phyloP scores from a whole-genome alignment of 2,113 vertebrate species.

The Oceanodroma tethys region DNA sequence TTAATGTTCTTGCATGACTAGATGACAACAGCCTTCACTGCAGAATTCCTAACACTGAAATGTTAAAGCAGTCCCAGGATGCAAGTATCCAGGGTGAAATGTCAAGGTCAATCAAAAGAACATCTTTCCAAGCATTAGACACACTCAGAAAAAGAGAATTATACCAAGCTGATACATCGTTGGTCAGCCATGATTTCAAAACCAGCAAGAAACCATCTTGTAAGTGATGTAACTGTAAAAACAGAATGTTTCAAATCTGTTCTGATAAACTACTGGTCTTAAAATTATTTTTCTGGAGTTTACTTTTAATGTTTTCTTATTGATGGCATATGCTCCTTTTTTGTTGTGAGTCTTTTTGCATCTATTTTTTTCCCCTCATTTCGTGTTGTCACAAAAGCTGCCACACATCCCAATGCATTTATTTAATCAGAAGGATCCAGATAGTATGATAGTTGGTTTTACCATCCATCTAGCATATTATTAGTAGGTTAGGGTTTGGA shows the following conservation, averaged over 20 bases:
- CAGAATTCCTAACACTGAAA: background rate
- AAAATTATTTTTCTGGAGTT: background rate
- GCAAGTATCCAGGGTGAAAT: background rate
- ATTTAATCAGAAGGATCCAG: constrained; percentile 9
- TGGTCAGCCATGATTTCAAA: background rate
- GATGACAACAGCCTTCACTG: background rate
- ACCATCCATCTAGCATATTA: constrained; percentile 40
- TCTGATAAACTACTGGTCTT: background rate
- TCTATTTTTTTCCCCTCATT: background rate
- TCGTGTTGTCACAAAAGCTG: constrained; percentile 28
- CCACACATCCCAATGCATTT: background rate
- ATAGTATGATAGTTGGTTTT: constrained; percentile 31
- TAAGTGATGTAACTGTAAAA: background rate
- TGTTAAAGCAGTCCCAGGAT: background rate
- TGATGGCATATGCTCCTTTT: background rate
- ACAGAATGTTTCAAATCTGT: background rate
- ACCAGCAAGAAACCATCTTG: background rate
- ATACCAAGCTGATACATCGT: background rate
- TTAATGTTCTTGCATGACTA: background rate
- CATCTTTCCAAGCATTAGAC: background rate
- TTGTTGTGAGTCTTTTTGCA: background rate
- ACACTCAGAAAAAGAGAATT: background rate
- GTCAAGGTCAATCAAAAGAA: background rate
- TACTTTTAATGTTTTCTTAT: constrained; percentile 26
- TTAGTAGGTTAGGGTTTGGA: constrained; percentile 59